Base-by-base conservation (phyloP, 2,888 invertebrate genomes). In the Folsomia candida region DNA sequence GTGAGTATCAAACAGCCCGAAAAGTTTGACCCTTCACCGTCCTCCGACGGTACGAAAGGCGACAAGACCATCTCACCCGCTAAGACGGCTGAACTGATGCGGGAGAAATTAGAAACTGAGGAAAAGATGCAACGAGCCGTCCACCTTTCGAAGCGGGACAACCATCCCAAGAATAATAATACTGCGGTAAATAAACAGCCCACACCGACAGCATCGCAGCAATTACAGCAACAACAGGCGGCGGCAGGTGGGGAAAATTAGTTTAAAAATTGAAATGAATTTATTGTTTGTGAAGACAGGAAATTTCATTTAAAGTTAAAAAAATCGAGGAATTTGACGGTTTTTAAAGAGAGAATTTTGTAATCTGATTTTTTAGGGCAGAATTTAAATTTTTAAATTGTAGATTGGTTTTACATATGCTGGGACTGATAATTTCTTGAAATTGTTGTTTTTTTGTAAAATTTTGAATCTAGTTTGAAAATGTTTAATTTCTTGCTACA, bases 21-120 rank as follows among this genome's bases (percentile, higher is more conserved):
- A 27, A 81, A 80, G 47, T 79, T 71, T 29, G 80, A 80, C 62
- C 78, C 78, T 26, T 77, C 76, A 2, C 72, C 73, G 20, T n/a
- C n/a, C n/a, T n/a, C n/a, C n/a, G n/a, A n/a, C n/a, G n/a, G n/a
- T n/a, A n/a, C n/a, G n/a, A n/a, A n/a, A n/a, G 51, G 24, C 2
- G 20, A 27, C 6, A 54, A 62, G 26, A 29, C 6, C 9, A 4
- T 14, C 24, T 9, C 20, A 2, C 70, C 73, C 11, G 67, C 75
- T 1, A 76, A 76, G 61, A 75, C 82, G 66, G 82, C 83, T 9
- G 82, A 81, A n/a, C 81, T 84, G 70, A 82, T 84, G 69, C 83
- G 83, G 83, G 94, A 94, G 80, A 93, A 93, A 83, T 90, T 94
- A 90, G 95, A 96, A 81, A 92, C 93, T 77, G 93, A 95, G 81